Evolutionary conservation across 2,888 invertebrate genomes (phyloP).

Genomic region (Tuberolachnus salignus): DNA sequence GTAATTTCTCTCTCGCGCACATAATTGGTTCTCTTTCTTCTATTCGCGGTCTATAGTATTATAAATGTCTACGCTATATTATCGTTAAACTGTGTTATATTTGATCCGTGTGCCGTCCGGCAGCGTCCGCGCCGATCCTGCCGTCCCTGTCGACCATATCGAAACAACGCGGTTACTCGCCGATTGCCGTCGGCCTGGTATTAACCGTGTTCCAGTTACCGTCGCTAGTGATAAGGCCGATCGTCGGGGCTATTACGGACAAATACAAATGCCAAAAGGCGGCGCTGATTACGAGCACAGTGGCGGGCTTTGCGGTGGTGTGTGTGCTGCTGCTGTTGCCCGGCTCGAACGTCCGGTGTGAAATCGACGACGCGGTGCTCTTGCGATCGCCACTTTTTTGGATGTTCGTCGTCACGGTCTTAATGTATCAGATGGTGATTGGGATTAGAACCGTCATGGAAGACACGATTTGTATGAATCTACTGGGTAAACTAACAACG

Average conservation of each 20-base stretch:
- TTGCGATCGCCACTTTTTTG: not conserved
- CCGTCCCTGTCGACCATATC: conserved; percentile 75
- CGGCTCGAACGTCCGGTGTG: not conserved
- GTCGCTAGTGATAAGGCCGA: conserved; percentile 80
- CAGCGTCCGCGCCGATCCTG: conserved; percentile 86
- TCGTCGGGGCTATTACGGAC: conserved; percentile 81
- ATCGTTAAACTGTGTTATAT: too few relatives aligned
- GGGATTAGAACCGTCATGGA: conserved; percentile 22
- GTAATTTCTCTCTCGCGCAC: too few relatives aligned
- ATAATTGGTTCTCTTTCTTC: too few relatives aligned
- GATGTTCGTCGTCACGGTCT: conserved; percentile 22
- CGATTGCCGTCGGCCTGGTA: conserved; percentile 77
- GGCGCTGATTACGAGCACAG: conserved; percentile 65
- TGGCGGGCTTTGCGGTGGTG: not conserved
- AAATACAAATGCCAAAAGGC: conserved; percentile 75
- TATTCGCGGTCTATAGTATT: too few relatives aligned
- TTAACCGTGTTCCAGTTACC: conserved; percentile 79
- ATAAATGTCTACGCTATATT: too few relatives aligned
- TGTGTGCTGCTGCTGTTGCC: not conserved
- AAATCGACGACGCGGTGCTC: not conserved
- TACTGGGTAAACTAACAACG: too few relatives aligned
- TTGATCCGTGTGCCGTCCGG: conserved; percentile 65
- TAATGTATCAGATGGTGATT: not conserved
- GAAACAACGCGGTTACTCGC: conserved; percentile 80
- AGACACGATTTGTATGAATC: conserved; percentile 53